These are phyloP conservation scores for Caenorhabditis sulstoni DNA, from an alignment of 2,888 invertebrate genomes.

Conservation along the genomic window DNA sequence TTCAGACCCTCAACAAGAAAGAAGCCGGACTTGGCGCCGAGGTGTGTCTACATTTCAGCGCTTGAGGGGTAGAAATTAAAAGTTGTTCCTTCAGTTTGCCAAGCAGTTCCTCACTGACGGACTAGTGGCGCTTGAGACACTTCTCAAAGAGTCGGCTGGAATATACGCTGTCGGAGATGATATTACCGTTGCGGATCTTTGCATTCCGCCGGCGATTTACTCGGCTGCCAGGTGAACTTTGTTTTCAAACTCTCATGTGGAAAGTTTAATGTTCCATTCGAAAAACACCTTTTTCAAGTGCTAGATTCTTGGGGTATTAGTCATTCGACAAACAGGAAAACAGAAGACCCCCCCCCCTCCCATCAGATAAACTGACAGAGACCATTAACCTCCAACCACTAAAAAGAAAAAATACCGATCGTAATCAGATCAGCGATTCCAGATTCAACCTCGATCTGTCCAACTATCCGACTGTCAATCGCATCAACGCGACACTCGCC, in stretches of 20 bases:
- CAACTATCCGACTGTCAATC: conserved; percentile 90
- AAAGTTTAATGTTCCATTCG: too few species aligned
- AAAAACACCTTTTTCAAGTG: too few species aligned
- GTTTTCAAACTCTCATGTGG: background rate
- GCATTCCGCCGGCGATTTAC: conserved; percentile 94
- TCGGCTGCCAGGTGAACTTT: conserved; percentile 88
- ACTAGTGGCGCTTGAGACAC: conserved; percentile 85
- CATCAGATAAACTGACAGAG: conserved; percentile 21
- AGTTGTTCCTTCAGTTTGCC: conserved; percentile 57
- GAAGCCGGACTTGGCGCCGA: conserved; percentile 66
- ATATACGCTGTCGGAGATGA: conserved; percentile 90
- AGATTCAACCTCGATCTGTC: conserved; percentile 94
- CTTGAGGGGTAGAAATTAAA: too few species aligned
- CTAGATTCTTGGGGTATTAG: too few species aligned
- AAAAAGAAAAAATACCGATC: conserved; percentile 22
- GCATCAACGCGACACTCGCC: conserved; percentile 90
- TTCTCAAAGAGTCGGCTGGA: conserved; percentile 87
- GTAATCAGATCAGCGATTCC: conserved; percentile 42
- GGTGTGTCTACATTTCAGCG: too few species aligned
- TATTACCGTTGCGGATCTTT: conserved; percentile 94
- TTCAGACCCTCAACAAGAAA: conserved; percentile 84
- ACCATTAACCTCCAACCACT: conserved; percentile 15
- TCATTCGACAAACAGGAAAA: conserved; percentile 38
- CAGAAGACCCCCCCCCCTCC: too few species aligned
- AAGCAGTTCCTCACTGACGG: conserved; percentile 84